Evolutionary conservation across 2,888 invertebrate genomes (phyloP).

Genomic region (Bedellia somnulentella): DNA sequence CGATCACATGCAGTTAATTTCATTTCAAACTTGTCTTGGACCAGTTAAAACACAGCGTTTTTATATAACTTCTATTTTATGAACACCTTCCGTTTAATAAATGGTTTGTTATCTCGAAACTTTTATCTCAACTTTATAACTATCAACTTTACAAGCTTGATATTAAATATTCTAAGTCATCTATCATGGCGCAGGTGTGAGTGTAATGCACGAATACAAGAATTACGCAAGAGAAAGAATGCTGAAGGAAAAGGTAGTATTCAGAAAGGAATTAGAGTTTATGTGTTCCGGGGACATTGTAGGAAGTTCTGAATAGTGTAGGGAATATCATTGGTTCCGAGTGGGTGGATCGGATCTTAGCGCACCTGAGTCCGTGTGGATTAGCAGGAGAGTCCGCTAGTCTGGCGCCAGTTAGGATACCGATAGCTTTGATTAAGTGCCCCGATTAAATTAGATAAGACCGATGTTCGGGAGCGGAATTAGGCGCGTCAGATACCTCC

Average conservation of each 20-base stretch:
- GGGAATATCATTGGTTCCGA: constrained; percentile 30
- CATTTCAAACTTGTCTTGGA: constrained; percentile 2
- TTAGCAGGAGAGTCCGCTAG: constrained; percentile 22
- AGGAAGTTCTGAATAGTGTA: no score
- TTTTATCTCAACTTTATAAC: no score
- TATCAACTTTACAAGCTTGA: background rate
- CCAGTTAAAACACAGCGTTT: no score
- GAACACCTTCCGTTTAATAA: no score
- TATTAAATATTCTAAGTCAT: constrained; percentile 1
- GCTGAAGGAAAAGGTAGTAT: no score
- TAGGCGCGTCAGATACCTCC: no score
- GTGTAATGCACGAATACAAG: background rate
- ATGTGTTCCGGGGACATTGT: no score
- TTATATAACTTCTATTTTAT: background rate
- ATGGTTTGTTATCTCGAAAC: no score
- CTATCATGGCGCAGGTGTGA: background rate
- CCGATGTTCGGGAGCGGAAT: no score
- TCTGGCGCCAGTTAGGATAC: constrained; percentile 25
- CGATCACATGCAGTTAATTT: constrained; percentile 7
- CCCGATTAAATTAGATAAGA: constrained; percentile 8
- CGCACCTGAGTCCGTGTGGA: constrained; percentile 32
- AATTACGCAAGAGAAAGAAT: background rate
- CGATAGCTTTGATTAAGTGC: constrained; percentile 31
- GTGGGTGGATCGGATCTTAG: constrained; percentile 17
- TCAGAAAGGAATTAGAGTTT: no score